These are phyloP conservation scores for Pholis gunnellus DNA, from an alignment of 2,113 vertebrate genomes.

Conservation along the genomic window DNA sequence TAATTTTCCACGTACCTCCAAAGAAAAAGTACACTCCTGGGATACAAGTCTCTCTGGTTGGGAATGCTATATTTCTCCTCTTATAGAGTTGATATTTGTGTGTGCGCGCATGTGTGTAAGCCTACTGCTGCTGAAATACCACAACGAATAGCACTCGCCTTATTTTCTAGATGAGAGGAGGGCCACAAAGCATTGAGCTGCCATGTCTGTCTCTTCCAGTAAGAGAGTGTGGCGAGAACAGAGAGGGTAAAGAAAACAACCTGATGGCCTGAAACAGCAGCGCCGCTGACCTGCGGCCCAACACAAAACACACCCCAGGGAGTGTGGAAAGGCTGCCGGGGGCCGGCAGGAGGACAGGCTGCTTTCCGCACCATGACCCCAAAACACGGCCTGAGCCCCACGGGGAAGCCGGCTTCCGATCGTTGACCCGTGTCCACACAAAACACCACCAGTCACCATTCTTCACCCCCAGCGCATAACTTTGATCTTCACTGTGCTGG, in stretches of 20 bases:
- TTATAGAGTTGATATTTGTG: slow-evolving; percentile 2
- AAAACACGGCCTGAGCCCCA: slow-evolving; percentile 33
- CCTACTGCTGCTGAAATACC: slow-evolving; percentile 42
- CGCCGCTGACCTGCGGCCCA: slow-evolving; percentile 59
- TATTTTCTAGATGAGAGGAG: slow-evolving; percentile 63
- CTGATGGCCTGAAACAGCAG: slow-evolving; percentile 57
- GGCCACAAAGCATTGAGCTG: slow-evolving; percentile 53
- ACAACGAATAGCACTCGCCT: slow-evolving; percentile 38
- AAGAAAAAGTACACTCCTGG: background rate
- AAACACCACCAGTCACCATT: slow-evolving; percentile 61
- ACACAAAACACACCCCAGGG: slow-evolving; percentile 61
- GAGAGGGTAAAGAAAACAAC: slow-evolving; percentile 69
- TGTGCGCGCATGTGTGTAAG: slow-evolving; percentile 8
- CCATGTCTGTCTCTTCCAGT: slow-evolving; percentile 49
- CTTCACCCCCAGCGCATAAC: slow-evolving; percentile 39
- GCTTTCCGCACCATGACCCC: slow-evolving; percentile 57
- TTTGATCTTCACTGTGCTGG: slow-evolving; percentile 50
- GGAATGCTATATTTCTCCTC: background rate
- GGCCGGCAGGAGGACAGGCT: slow-evolving; percentile 11
- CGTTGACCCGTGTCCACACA: slow-evolving; percentile 67
- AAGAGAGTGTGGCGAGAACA: slow-evolving; percentile 54
- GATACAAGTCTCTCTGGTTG: background rate
- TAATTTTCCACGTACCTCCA: background rate
- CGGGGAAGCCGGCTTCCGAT: slow-evolving; percentile 26
- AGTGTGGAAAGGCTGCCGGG: slow-evolving; percentile 31